Conservation (phyloP, 2,888 invertebrate species). For the Ypsolopha scabrella region DNA sequence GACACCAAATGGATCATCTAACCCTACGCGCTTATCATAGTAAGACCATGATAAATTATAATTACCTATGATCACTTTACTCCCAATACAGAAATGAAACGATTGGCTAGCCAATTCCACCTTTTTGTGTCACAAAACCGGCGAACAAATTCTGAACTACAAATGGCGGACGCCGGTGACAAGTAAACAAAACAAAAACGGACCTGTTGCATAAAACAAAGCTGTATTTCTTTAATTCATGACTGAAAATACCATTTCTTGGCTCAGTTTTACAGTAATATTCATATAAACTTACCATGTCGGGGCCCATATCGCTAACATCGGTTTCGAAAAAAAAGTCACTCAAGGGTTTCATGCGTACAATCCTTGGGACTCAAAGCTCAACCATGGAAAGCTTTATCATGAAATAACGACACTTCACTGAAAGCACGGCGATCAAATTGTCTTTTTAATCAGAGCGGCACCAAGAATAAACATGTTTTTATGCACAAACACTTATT, state of each 20-base stretch:
- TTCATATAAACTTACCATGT: constrained; percentile 74
- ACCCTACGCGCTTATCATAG: no score
- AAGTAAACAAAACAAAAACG: constrained; percentile 72
- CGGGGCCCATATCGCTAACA: constrained; percentile 86
- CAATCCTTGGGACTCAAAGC: constrained; percentile 48
- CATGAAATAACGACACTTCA: not conserved
- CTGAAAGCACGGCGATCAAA: not conserved
- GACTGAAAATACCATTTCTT: constrained; percentile 46
- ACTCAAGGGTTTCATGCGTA: constrained; percentile 77
- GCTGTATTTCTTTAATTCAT: constrained; percentile 38
- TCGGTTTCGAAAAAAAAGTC: constrained; percentile 77
- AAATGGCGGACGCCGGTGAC: constrained; percentile 74
- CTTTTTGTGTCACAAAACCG: constrained; percentile 32
- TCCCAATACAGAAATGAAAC: not conserved
- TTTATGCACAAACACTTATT: not conserved
- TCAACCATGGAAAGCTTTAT: constrained; percentile 46
- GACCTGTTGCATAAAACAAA: constrained; percentile 69
- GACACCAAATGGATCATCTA: no score
- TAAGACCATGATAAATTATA: not conserved
- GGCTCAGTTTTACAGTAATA: constrained; percentile 23
- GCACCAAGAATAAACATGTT: not conserved
- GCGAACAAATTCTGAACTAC: constrained; percentile 60
- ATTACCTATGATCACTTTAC: not conserved
- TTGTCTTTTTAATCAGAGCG: not conserved
- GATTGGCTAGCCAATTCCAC: constrained; percentile 4